phyloP scores from a whole-genome alignment of 1,140 invertebrate genomes.

The Leptonema lineaticorne region DNA sequence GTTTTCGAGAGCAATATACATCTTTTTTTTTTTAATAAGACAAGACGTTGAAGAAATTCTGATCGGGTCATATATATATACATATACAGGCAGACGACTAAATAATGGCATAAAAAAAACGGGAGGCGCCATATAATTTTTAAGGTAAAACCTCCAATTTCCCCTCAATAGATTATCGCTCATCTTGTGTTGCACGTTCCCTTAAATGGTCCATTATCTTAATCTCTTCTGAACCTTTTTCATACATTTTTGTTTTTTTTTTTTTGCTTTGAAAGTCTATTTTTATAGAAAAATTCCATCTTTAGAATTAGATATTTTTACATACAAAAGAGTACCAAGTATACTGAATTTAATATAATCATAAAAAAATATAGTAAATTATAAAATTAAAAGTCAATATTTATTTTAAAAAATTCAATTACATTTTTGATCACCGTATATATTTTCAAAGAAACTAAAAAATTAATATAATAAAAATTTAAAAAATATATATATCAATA shows the following conservation, averaged over 20 bases:
- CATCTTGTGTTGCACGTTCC: neutral
- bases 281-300: neutral
- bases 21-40: neutral
- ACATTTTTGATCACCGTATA: too few species aligned
- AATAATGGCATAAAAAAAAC: slow-evolving; percentile 5
- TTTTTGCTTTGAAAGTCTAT: too few species aligned
- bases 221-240: neutral
- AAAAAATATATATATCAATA: too few species aligned
- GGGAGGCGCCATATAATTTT: slow-evolving; percentile 2
- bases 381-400: too few species aligned
- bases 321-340: neutral
- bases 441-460: neutral
- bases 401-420: too few species aligned
- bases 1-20: neutral
- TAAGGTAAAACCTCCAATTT: neutral
- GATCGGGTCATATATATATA: neutral
- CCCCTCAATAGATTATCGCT: slow-evolving; percentile 16
- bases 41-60: neutral
- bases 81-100: neutral
- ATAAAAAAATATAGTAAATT: too few species aligned
- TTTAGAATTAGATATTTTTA: neutral
- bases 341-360: neutral
- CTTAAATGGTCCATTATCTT: slow-evolving; percentile 2
- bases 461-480: neutral
- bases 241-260: neutral